Base-by-base conservation (phyloP, 1,140 invertebrate species). In the Pseudomyrmex dendroicus region DNA sequence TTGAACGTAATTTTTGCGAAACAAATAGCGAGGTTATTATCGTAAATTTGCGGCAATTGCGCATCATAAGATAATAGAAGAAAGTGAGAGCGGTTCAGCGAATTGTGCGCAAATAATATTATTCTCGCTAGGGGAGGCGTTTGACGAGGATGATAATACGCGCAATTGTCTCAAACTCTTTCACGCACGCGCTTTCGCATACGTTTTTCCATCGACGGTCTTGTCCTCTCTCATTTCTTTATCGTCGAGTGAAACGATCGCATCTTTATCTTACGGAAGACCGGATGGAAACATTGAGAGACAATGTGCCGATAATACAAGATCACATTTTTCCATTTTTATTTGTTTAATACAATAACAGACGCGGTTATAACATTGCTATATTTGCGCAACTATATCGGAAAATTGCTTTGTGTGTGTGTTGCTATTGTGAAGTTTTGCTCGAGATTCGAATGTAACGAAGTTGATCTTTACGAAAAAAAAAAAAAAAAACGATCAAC, bases 101-200 rank as follows among this genome's bases (percentile, higher is more conserved):
- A 72, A 80, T 35, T 72, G n/a, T 20, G 13, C 5, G 25, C 72
- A 59, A 72, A 72, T 80, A 72, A 80, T 50, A 12, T 12, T 12
- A 44, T 61, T 57, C 4, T 46, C 3, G 20, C 46, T 54, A 2
- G 17, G 12, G 44, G 13, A 59, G 9, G 35, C 9, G 17, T 66
- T 44, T 20, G 8, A 35, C 44, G 15, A 7, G 25, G 12, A 12
- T 44, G 20, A 67, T 56, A 70, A 56, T 56, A 4, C n/a, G 44
- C 25, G 20, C 25, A 46, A 35, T 50, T 72, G 20, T 70, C 44
- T 70, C 17, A 2, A 50, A 50, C 48, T 59, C 13, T 50, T 59
- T 15, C 13, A 35, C 12, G 7, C 50, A 67, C 13, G 35, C 17
- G 17, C 66, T 44, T 52, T 80, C 17, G 68, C 3, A 59, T 15